A percentile compares a stretch with the other conserved stretches of the same genome.
Conservation (phyloP, 1,140 invertebrate genomes). For the Magallana angulata region DNA sequence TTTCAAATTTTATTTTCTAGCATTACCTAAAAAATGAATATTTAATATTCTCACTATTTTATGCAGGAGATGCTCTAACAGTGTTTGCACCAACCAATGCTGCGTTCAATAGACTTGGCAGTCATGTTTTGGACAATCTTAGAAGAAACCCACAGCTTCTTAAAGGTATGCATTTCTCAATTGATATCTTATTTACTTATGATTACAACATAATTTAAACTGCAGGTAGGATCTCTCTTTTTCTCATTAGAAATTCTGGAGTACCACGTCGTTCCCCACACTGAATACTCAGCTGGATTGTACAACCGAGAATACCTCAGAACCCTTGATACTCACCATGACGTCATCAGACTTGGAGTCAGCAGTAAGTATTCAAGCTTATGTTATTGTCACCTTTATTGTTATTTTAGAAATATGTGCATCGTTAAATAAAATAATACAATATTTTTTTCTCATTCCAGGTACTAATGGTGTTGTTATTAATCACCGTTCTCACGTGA, state of each 20-base stretch:
- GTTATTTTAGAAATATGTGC: too few relatives aligned
- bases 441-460: background rate
- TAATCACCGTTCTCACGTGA: conserved; percentile 86
- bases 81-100: conserved; percentile 92
- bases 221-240: too few relatives aligned
- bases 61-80: conserved; percentile 79
- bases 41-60: too few relatives aligned
- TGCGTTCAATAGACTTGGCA: conserved; percentile 83
- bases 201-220: background rate
- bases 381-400: background rate
- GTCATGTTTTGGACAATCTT: conserved; percentile 15
- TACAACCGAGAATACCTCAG: conserved; percentile 54
- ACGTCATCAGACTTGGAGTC: conserved; percentile 36
- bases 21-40: too few relatives aligned
- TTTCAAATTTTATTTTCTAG: too few relatives aligned
- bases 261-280: conserved; percentile 59
- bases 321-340: conserved; percentile 53
- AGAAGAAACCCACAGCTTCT: background rate
- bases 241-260: conserved; percentile 49
- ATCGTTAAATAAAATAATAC: too few relatives aligned
- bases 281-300: conserved; percentile 56
- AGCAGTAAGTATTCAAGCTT: background rate
- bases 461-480: conserved; percentile 2
- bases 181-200: background rate
- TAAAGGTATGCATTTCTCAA: background rate